A percentile compares a stretch with the other conserved stretches of the same genome.
phyloP scores from a whole-genome alignment of 2,888 invertebrate genomes.

The Tenthredo mesomela region DNA sequence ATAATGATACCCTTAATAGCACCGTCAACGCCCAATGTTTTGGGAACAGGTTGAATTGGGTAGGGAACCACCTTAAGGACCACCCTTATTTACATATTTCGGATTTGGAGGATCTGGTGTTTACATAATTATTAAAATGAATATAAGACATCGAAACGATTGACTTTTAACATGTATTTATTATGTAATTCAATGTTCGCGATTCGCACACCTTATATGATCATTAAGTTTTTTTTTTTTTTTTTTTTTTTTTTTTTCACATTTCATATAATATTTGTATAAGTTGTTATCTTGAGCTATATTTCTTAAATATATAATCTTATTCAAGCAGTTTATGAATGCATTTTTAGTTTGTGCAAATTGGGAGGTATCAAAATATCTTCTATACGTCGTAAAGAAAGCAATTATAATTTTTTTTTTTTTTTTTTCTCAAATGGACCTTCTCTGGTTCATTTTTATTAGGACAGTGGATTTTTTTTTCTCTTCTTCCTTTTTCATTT shows the following conservation, averaged over 20 bases:
- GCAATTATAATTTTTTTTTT: slow-evolving; percentile 52
- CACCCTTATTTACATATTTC: background rate
- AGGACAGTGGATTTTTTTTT: slow-evolving; percentile 25
- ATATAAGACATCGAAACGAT: background rate
- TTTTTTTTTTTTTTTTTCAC: slow-evolving; percentile 51
- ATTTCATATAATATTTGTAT: slow-evolving; percentile 60
- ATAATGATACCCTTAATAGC: too few relatives aligned
- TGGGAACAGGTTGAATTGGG: too few relatives aligned
- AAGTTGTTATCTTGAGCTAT: slow-evolving; percentile 70
- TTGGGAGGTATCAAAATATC: slow-evolving; percentile 76
- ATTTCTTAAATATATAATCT: slow-evolving; percentile 72
- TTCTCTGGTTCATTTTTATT: slow-evolving; percentile 30
- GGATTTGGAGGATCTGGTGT: background rate
- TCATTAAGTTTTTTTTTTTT: slow-evolving; percentile 58
- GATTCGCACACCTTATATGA: slow-evolving; percentile 72
- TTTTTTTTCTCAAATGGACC: slow-evolving; percentile 51
- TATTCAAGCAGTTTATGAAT: slow-evolving; percentile 68
- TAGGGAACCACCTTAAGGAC: too few relatives aligned
- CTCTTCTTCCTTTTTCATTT: background rate
- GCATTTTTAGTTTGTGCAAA: slow-evolving; percentile 71
- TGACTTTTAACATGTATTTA: slow-evolving; percentile 74
- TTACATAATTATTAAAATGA: background rate
- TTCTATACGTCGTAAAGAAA: slow-evolving; percentile 69
- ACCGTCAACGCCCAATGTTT: too few relatives aligned
- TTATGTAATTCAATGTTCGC: slow-evolving; percentile 68